Base-by-base conservation (phyloP, 2,113 vertebrate genomes). In the Lampris megalopsis region DNA sequence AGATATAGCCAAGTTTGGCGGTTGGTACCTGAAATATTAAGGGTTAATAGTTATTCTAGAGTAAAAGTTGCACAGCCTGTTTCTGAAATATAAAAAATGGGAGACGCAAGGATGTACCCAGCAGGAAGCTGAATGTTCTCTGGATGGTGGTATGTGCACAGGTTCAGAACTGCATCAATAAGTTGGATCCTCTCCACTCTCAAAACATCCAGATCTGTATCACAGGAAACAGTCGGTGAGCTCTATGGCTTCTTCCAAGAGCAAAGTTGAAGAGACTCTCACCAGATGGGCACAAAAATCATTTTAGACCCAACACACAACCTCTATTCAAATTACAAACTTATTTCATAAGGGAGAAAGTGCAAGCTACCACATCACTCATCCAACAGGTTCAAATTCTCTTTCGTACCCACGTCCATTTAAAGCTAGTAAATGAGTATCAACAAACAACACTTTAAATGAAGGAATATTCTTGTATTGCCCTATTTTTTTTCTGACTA, bases 121-220 rank as follows among this genome's bases (percentile, higher is more conserved):
- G 97, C 92, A 0, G 98, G 98, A 5, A 99, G 95, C 92, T 98
- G 97, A 77, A 99, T 99, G 89, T 99, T 99, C 89, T 99, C 98
- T 0, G 98, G 98, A 78, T 99, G 98, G 82, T 99, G 98, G 11
- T 99, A 99, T 78, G 98, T 99, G 85, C 97, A 99, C 68, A 99
- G 93, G 85, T 99, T 99, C 74, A 99, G 93, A 47, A 99, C 98
- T 0, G 98, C 98, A 13, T 99, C 98, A 0, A 99, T 97, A 58
- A 99, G 93, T 75, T 99, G 98, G 81, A 97, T 96, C 85, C 98
- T 92, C 83, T 99, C 98, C 82, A 99, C 97, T 78, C 93, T 96
- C 89, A 99, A 89, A 75, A 99, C 98, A 40, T 99, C 97, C 0
- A 99, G 91, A 82, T 99, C 98, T 99, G 79, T 58, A 91, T 69